These are phyloP conservation scores for Parus major DNA, from an alignment of 2,113 vertebrate genomes.

Conservation along the genomic window DNA sequence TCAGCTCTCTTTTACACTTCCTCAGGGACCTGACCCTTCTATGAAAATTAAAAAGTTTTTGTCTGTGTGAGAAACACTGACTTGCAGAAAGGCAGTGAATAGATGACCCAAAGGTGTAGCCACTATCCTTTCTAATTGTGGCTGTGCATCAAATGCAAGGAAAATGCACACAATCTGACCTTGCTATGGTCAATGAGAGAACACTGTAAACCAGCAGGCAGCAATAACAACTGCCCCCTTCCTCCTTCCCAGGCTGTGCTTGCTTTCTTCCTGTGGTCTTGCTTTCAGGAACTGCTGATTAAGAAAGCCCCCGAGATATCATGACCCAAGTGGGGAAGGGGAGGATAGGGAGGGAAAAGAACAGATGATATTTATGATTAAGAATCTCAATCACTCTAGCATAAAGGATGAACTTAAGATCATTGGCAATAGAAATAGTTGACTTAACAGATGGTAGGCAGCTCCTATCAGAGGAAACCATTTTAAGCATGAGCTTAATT, in stretches of 20 bases:
- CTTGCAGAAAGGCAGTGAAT: not conserved
- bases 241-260: not conserved
- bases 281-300: slow-evolving; percentile 38
- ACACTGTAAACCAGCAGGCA: not conserved
- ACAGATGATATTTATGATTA: slow-evolving; percentile 63
- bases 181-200: not conserved
- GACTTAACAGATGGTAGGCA: slow-evolving; percentile 74
- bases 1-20: not conserved
- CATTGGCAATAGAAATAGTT: slow-evolving; percentile 68
- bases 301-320: slow-evolving; percentile 13
- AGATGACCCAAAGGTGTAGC: not conserved
- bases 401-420: slow-evolving; percentile 53
- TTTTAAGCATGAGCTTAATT: slow-evolving; percentile 67
- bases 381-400: slow-evolving; percentile 43
- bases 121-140: not conserved
- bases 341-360: not conserved
- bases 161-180: not conserved
- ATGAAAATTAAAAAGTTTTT: slow-evolving; percentile 19
- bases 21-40: not conserved
- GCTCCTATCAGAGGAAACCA: slow-evolving; percentile 59
- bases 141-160: not conserved
- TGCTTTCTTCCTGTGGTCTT: not conserved
- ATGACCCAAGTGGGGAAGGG: not conserved
- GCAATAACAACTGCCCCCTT: not conserved
- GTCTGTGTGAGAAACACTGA: not conserved